Evolutionary conservation across 2,113 vertebrate genomes (phyloP).

Genomic region (Lophochroa leadbeateri): DNA sequence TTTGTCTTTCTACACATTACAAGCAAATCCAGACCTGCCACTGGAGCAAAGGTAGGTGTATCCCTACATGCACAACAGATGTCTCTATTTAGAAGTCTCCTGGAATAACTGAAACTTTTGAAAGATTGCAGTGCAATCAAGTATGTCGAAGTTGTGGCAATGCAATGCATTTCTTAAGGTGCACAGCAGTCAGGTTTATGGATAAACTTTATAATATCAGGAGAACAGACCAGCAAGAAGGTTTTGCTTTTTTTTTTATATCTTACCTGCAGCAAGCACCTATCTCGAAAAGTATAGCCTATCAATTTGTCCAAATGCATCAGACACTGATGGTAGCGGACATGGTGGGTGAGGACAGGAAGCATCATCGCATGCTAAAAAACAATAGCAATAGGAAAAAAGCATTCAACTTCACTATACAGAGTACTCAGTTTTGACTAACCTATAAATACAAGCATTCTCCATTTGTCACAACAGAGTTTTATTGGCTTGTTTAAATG

Average conservation of each 20-base stretch:
- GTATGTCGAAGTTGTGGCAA: not conserved
- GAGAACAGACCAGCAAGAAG: not conserved
- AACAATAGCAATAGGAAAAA: not conserved
- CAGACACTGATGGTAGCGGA: slow-evolving; percentile 98
- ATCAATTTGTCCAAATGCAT: slow-evolving; percentile 97
- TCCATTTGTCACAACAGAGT: not conserved
- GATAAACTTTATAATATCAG: not conserved
- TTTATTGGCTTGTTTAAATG: not conserved
- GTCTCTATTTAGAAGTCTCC: not conserved
- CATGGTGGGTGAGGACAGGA: slow-evolving; percentile 97
- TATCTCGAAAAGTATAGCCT: slow-evolving; percentile 94
- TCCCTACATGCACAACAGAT: not conserved
- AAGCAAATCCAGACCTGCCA: not conserved
- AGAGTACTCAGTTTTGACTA: not conserved
- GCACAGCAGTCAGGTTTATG: not conserved
- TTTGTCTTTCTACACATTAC: not conserved
- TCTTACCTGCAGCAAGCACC: slow-evolving; percentile 95
- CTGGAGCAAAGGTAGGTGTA: not conserved
- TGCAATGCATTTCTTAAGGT: not conserved
- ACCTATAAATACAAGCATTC: not conserved
- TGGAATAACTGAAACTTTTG: not conserved
- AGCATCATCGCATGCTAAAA: slow-evolving; percentile 98
- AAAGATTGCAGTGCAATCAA: not conserved
- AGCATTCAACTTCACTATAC: not conserved
- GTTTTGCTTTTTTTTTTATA: not conserved